These are phyloP conservation scores for Onychostruthus taczanowskii DNA, from an alignment of 2,113 vertebrate species.

Conservation along the genomic window DNA sequence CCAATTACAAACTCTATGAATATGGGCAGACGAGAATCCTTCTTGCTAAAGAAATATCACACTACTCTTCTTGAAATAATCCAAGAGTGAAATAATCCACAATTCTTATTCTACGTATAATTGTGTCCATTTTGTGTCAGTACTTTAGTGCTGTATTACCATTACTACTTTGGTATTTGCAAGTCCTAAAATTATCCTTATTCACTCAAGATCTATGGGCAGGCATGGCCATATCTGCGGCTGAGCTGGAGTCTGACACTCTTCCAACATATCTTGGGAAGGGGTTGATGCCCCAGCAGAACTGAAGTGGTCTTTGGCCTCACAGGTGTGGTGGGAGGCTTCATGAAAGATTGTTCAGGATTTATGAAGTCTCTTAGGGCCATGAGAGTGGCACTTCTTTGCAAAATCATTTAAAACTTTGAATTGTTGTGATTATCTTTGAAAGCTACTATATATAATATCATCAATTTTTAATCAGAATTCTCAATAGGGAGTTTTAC, in stretches of 20 bases:
- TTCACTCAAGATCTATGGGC: background rate
- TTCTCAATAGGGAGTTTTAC: background rate
- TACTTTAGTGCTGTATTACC: background rate
- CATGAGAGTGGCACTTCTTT: background rate
- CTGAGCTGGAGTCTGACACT: background rate
- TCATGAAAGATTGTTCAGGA: background rate
- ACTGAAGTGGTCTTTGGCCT: background rate
- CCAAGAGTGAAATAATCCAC: accelerated
- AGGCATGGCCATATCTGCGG: background rate
- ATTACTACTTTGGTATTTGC: background rate
- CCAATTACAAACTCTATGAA: background rate
- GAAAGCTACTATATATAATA: background rate
- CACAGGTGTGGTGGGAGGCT: background rate
- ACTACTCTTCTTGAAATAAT: background rate
- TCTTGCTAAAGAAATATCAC: background rate
- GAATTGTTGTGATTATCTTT: background rate
- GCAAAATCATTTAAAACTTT: background rate
- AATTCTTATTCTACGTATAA: background rate
- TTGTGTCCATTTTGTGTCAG: background rate
- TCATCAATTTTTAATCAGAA: background rate
- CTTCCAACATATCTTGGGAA: accelerated
- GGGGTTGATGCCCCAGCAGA: background rate
- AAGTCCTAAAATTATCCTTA: background rate
- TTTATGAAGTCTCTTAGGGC: background rate
- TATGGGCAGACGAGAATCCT: background rate